Percentiles rank a stretch among this genome's conserved stretches.
These are phyloP conservation scores for Monochamus alternatus DNA, from an alignment of 2,888 invertebrate species.

Conservation along the genomic window DNA sequence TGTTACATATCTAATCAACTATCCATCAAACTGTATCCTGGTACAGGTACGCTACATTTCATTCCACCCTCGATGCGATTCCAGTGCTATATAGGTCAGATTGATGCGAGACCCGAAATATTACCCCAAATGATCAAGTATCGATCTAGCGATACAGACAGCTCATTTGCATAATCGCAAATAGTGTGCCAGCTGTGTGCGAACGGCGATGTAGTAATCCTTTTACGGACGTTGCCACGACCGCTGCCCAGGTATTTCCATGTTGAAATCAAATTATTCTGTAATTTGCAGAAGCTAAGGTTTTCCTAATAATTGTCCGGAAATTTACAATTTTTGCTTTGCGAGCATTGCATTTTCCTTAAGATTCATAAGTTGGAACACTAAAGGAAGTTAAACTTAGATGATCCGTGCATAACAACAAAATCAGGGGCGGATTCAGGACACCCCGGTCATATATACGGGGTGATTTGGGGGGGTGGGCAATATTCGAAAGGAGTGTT, in stretches of 20 bases:
- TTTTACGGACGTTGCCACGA: constrained; percentile 5
- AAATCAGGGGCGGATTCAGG: no score
- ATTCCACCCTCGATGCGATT: constrained; percentile 5
- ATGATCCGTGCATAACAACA: no score
- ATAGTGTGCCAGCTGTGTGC: constrained; percentile 18
- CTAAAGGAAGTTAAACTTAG: no score
- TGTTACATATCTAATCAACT: constrained; percentile 13
- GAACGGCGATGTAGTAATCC: constrained; percentile 16
- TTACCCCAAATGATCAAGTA: constrained; percentile 17
- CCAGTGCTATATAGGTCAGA: constrained; percentile 7
- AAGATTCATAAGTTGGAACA: no score
- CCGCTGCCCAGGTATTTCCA: constrained; percentile 12
- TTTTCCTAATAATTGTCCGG: no score
- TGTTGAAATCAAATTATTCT: not conserved
- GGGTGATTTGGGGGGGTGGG: no score
- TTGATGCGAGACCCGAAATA: constrained; percentile 1
- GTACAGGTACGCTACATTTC: constrained; percentile 12
- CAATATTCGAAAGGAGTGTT: no score
- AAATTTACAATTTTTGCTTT: no score
- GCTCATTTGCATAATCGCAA: constrained; percentile 22
- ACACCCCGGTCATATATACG: no score
- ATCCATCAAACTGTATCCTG: constrained; percentile 6
- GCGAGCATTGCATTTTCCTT: no score
- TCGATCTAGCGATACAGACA: constrained; percentile 18
- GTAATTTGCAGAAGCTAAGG: not conserved